Conservation (phyloP, 2,888 invertebrate species). For the Aleiodes alternator region DNA sequence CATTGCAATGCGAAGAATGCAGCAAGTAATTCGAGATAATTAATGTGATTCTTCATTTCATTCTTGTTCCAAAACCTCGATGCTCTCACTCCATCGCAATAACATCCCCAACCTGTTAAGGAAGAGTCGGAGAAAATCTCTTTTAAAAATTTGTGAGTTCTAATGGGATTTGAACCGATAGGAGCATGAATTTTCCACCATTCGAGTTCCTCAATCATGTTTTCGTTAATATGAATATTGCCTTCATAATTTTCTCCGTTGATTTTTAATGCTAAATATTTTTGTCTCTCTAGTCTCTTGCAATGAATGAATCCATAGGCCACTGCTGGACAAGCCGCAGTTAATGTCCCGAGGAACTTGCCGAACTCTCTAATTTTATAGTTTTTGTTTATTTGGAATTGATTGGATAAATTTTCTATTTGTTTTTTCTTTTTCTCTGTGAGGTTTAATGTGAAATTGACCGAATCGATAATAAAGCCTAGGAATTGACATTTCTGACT, state of each 20-base stretch:
- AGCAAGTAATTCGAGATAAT: slow-evolving; percentile 13
- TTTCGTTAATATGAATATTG: slow-evolving; percentile 19
- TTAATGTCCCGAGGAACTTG: slow-evolving; percentile 77
- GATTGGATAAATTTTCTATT: slow-evolving; percentile 25
- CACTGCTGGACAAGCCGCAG: slow-evolving; percentile 70
- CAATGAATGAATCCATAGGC: slow-evolving; percentile 44
- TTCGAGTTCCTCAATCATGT: slow-evolving; percentile 37
- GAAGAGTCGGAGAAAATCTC: slow-evolving; percentile 45
- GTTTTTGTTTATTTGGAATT: slow-evolving; percentile 24
- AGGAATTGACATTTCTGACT: slow-evolving; percentile 44
- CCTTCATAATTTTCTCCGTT: slow-evolving; percentile 38
- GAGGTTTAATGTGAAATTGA: slow-evolving; percentile 43
- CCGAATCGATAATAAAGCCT: slow-evolving; percentile 48
- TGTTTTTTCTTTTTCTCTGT: slow-evolving; percentile 47
- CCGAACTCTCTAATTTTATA: slow-evolving; percentile 49
- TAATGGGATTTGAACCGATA: slow-evolving; percentile 24
- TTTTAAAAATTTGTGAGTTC: slow-evolving; percentile 21
- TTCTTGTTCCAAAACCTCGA: slow-evolving; percentile 32
- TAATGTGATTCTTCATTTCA: slow-evolving; percentile 18
- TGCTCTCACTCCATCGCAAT: slow-evolving; percentile 10
- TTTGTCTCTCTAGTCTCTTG: slow-evolving; percentile 40
- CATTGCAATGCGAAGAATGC: slow-evolving; percentile 19
- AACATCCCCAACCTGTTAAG: slow-evolving; percentile 32
- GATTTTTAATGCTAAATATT: slow-evolving; percentile 39
- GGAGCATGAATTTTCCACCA: slow-evolving; percentile 41